Evolutionary conservation across 2,888 invertebrate genomes (phyloP), one percentile per base, ranked within the genome.

Genomic region (Nymphalis urticae): DNA sequence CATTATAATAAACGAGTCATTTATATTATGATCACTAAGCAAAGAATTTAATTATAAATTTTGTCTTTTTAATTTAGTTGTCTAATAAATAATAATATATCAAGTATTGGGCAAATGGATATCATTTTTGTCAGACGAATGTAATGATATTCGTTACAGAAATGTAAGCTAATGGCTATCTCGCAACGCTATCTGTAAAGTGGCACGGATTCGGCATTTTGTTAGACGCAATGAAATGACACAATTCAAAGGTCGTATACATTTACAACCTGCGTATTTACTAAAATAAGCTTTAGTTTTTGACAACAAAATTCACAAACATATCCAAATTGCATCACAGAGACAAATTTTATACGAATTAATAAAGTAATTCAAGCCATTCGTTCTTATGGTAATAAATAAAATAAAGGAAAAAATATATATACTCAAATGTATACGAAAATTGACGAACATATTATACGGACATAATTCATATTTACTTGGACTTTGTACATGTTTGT

Each of bases 141-240:
- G 42, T 66, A 73, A 75, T 75, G 72, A 66, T 67, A 70, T 75
- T 73, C 71, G 73, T 70, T 75, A 73, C 75, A 75, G 69, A 64
- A 74, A 73, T 74, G 71, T 71, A 73, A 74, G 74, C 71, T 76
- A 76, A 74, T 66, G 73, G 75, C 48, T 67, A 67, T 75, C 73
- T 73, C 71, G 73, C 72, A 75, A 74, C 21, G 75, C 81, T 82
- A 84, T 85, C 80, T 83, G 73, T 76, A 65, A 62, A 59, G 65
- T 75, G 70, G 86, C 91, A 92, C 91, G 91, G 80, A 87, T 79
- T 87, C 85, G 91, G 85, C 91, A 91, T 89, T 92, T 88, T 73
- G 82, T 85, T 86, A 75, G 72, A 75, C 75, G 75, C 74, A 72
- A 69, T 77, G 60, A 86, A 90, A 89, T 87, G 88, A 85, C 88